These are phyloP conservation scores for Dromas ardeola DNA, from an alignment of 2,113 vertebrate genomes.

Conservation along the genomic window DNA sequence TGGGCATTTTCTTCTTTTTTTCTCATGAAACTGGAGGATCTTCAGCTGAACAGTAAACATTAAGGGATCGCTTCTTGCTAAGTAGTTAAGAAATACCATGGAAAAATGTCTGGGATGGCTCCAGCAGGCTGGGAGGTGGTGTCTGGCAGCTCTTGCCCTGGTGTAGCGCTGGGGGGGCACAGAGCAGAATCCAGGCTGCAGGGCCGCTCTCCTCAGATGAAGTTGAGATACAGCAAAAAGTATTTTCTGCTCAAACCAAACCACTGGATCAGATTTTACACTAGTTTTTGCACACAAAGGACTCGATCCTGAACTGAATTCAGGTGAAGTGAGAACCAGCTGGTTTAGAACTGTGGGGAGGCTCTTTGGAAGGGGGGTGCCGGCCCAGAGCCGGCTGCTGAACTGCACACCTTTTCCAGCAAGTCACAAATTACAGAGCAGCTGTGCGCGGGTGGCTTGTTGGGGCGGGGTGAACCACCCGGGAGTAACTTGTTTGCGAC, in stretches of 20 bases:
- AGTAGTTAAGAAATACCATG: background rate
- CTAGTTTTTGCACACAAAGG: accelerated
- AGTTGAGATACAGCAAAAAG: background rate
- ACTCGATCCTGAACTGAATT: background rate
- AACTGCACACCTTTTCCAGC: accelerated
- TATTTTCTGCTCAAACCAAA: accelerated
- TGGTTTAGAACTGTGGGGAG: background rate
- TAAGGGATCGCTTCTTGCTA: accelerated
- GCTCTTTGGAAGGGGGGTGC: background rate
- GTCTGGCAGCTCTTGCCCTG: accelerated
- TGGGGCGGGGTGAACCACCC: background rate
- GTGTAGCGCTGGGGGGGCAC: background rate
- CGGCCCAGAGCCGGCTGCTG: accelerated
- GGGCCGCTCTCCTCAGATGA: accelerated
- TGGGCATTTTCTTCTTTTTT: background rate
- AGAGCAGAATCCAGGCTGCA: accelerated
- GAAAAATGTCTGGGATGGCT: background rate
- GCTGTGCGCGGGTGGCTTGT: no score
- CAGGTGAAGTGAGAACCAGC: no score
- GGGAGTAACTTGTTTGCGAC: background rate
- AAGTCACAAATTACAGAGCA: no score
- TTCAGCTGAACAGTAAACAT: accelerated
- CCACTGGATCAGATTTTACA: accelerated
- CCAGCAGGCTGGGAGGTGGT: background rate
- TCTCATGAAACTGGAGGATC: background rate